Evolutionary conservation across 92 coral and sea anemone species (phyloP).

Genomic region (Umimayanthus kanabou): DNA sequence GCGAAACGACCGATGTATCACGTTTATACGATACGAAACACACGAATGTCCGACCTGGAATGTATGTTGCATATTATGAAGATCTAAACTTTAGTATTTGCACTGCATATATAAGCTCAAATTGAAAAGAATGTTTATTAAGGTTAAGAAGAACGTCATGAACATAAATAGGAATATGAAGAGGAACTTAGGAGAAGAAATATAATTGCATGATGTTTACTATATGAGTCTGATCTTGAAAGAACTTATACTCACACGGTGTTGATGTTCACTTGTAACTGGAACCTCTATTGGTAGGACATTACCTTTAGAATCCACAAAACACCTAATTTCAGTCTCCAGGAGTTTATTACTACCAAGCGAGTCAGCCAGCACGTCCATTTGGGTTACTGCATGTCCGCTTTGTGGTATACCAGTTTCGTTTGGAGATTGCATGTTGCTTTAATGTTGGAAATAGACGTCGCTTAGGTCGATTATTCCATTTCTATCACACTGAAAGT

Average conservation of each 20-base stretch:
- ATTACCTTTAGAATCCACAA: slow-evolving; percentile 19
- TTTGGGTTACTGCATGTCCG: background rate
- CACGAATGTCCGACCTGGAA: background rate
- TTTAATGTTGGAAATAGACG: background rate
- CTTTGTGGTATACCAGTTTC: background rate
- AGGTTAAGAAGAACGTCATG: too few relatives aligned
- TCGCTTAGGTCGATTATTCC: background rate
- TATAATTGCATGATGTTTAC: slow-evolving; percentile 10
- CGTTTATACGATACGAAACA: too few relatives aligned
- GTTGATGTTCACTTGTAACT: background rate
- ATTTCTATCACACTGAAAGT: background rate
- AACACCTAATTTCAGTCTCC: slow-evolving; percentile 33
- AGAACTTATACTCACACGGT: slow-evolving; percentile 9
- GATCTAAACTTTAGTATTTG: background rate
- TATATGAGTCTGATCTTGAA: background rate
- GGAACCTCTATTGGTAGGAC: slow-evolving; percentile 35
- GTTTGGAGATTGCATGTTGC: background rate
- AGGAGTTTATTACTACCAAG: background rate
- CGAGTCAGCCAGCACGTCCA: background rate
- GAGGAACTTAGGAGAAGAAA: too few relatives aligned
- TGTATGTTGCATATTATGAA: background rate
- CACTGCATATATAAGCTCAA: too few relatives aligned
- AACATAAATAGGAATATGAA: too few relatives aligned
- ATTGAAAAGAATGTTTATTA: too few relatives aligned
- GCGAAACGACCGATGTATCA: background rate